Percentiles rank a stretch among this genome's conserved stretches.
Conservation (phyloP, 2,113 vertebrate genomes). For the Scalopus aquaticus region DNA sequence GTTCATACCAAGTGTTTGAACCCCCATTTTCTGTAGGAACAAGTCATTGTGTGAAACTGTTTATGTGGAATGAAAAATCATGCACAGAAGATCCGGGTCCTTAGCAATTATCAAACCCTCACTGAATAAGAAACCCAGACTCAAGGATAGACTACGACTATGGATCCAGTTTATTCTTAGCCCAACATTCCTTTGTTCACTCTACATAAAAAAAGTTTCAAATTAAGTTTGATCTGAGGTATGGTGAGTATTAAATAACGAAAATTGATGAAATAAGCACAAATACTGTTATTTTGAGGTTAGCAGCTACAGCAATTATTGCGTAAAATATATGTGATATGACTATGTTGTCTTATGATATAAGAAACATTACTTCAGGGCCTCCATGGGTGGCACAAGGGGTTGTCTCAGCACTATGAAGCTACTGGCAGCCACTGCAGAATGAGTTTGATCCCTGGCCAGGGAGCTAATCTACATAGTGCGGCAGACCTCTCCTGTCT, state of each 20-base stretch:
- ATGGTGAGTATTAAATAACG: neutral
- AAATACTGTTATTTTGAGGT: too few species aligned
- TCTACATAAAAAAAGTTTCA: neutral
- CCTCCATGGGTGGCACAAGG: too few species aligned
- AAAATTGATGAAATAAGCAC: neutral
- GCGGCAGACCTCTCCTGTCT: too few species aligned
- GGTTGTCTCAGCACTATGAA: too few species aligned
- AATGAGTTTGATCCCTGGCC: too few species aligned
- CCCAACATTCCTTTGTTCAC: neutral
- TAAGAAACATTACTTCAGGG: too few species aligned
- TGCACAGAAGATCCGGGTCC: neutral
- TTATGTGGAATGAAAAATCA: fast-evolving
- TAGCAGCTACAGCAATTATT: neutral
- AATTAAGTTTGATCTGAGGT: neutral
- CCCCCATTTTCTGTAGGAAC: fast-evolving
- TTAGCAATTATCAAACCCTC: neutral
- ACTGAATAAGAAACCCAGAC: neutral
- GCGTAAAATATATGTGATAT: neutral
- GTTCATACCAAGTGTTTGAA: neutral
- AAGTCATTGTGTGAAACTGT: fast-evolving
- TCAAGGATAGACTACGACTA: neutral
- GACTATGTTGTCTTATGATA: neutral
- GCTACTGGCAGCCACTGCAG: too few species aligned
- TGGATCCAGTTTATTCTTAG: neutral
- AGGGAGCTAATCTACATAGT: too few species aligned